A percentile compares a stretch with the other conserved stretches of the same genome.
phyloP scores from a whole-genome alignment of 1,140 invertebrate species.

The Tetranychus urticae region DNA sequence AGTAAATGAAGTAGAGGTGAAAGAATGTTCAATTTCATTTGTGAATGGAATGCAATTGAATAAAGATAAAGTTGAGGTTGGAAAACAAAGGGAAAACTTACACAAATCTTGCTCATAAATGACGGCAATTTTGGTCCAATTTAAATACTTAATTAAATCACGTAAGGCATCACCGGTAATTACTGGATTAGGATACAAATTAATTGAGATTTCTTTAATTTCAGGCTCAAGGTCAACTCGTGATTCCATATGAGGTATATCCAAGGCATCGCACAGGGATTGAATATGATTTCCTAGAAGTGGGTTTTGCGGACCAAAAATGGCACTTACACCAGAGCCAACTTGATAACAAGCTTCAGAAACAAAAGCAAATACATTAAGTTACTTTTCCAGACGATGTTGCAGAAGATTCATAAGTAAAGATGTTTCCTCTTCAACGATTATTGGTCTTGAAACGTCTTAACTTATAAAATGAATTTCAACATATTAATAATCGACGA shows the following conservation, averaged over 20 bases:
- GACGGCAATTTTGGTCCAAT: constrained; percentile 78
- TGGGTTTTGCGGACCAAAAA: constrained; percentile 65
- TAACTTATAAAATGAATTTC: no score
- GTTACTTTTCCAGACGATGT: no score
- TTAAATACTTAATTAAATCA: constrained; percentile 62
- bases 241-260: constrained; percentile 65
- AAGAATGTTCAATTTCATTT: no score
- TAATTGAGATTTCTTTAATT: constrained; percentile 57
- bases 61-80: neutral
- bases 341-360: constrained; percentile 57
- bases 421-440: no score
- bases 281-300: constrained; percentile 57
- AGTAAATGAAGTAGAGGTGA: no score
- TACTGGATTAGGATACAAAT: constrained; percentile 60
- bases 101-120: constrained; percentile 72
- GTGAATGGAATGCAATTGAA: neutral
- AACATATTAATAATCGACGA: no score
- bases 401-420: no score
- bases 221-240: constrained; percentile 21
- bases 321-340: constrained; percentile 54
- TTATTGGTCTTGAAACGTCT: no score
- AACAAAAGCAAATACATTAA: no score
- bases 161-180: constrained; percentile 58
- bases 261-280: constrained; percentile 60
- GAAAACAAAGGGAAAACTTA: constrained; percentile 22